These are phyloP conservation scores for Poeciliopsis retropinna DNA, from an alignment of 2,113 vertebrate species.

Conservation along the genomic window DNA sequence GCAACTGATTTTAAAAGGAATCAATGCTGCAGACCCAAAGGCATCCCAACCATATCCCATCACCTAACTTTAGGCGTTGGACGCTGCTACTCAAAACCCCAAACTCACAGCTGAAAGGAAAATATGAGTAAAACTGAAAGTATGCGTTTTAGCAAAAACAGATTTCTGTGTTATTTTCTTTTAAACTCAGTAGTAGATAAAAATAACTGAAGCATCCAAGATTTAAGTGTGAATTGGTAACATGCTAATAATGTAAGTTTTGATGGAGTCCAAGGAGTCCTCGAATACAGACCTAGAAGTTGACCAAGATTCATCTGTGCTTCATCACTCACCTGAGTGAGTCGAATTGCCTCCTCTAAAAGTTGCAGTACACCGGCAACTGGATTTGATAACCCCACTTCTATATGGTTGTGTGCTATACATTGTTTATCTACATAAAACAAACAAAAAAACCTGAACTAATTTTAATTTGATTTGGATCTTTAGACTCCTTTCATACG, in stretches of 20 bases:
- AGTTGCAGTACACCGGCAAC: no score
- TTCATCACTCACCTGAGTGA: no score
- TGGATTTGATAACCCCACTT: no score
- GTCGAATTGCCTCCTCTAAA: no score
- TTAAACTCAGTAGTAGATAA: neutral
- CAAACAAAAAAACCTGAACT: no score
- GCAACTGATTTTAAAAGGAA: slow-evolving; percentile 9
- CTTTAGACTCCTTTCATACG: neutral
- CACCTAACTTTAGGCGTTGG: neutral
- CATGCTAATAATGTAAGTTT: no score
- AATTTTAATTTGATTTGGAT: neutral
- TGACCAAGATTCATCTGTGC: no score
- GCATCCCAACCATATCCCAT: neutral
- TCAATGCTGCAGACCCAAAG: slow-evolving; percentile 18
- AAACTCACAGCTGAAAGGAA: neutral
- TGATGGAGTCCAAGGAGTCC: no score
- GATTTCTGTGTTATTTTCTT: neutral
- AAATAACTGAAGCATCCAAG: neutral
- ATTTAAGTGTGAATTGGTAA: no score
- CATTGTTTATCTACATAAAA: neutral
- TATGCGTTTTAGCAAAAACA: neutral
- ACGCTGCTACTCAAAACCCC: neutral
- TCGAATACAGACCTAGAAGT: no score
- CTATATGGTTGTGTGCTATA: no score
- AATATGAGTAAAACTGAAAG: neutral